phyloP scores from a whole-genome alignment of 2,113 vertebrate genomes.

The Chionomys nivalis region DNA sequence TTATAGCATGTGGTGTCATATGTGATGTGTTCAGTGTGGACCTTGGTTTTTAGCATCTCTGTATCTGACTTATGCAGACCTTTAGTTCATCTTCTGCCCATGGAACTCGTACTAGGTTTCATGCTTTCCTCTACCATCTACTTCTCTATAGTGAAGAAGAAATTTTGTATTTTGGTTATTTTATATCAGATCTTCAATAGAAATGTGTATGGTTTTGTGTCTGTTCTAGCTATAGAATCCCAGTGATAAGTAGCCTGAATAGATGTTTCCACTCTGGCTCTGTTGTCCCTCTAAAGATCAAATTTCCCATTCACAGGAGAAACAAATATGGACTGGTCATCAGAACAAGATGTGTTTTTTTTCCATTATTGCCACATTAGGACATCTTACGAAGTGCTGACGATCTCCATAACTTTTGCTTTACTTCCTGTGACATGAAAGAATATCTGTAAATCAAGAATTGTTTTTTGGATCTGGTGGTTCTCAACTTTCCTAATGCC shows the following conservation, averaged over 20 bases:
- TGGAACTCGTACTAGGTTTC: neutral
- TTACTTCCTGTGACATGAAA: neutral
- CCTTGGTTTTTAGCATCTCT: neutral
- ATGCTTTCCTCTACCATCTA: neutral
- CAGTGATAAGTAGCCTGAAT: neutral
- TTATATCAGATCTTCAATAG: neutral
- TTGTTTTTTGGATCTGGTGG: neutral
- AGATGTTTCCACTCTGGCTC: neutral
- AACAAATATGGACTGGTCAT: neutral
- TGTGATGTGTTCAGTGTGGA: neutral
- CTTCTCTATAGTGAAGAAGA: neutral
- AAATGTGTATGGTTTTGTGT: neutral
- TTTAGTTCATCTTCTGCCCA: neutral
- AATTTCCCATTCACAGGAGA: neutral
- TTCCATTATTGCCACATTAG: neutral
- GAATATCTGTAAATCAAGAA: neutral
- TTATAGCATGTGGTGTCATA: neutral
- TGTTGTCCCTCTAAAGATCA: neutral
- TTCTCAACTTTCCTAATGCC: neutral
- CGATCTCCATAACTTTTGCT: neutral
- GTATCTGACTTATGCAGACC: neutral
- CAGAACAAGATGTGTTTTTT: neutral
- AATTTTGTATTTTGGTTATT: neutral
- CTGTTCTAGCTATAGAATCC: neutral
- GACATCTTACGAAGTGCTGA: neutral